Conservation (phyloP, 2,797 vertebrate genomes). For the Chloroceryle inda region DNA sequence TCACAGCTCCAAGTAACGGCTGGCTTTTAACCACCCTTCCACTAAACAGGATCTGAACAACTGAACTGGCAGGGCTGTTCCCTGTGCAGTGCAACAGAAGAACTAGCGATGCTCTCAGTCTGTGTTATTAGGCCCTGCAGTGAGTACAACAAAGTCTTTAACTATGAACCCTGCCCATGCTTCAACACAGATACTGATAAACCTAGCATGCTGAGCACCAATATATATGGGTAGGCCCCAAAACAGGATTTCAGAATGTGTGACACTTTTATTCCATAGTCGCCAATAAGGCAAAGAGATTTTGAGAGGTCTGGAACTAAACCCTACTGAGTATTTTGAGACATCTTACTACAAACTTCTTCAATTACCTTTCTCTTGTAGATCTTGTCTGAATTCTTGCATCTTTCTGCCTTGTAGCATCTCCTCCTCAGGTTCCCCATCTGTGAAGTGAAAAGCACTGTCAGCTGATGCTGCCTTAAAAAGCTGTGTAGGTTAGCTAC, state of each 20-base stretch:
- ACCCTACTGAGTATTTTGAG: neutral
- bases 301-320: neutral
- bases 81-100: neutral
- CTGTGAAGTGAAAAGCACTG: neutral
- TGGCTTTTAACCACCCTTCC: neutral
- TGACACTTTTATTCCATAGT: neutral
- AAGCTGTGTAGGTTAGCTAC: accelerated
- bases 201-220: neutral
- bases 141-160: neutral
- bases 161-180: neutral
- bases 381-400: neutral
- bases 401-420: neutral
- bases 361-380: neutral
- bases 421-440: neutral
- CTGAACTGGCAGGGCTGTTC: neutral
- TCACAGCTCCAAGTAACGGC: neutral
- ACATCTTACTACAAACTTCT: neutral
- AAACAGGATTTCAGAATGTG: neutral
- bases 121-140: too few relatives aligned
- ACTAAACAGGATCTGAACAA: neutral
- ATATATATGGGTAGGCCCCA: accelerated
- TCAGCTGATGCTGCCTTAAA: neutral
- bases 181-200: neutral
- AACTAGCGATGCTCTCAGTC: neutral
- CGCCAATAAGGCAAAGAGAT: neutral